A percentile compares a stretch with the other conserved stretches of the same genome.
Evolutionary conservation across 2,888 invertebrate genomes (phyloP).

Genomic region (Hetaerina titia): DNA sequence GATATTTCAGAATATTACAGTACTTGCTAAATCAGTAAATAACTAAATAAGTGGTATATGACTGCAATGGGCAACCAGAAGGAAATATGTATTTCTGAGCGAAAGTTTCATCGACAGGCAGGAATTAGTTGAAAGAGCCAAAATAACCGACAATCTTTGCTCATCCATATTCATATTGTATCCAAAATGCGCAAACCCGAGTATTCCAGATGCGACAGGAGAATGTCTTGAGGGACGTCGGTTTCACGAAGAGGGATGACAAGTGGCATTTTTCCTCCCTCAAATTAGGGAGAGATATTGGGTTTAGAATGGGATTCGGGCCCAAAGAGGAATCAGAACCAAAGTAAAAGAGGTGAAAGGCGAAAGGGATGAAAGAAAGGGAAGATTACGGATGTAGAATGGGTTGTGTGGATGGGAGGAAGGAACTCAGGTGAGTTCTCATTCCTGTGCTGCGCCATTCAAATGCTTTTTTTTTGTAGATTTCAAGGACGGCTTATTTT

Average conservation of each 20-base stretch:
- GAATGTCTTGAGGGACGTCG: not conserved
- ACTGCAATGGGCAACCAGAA: too few species aligned
- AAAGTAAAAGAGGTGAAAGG: not conserved
- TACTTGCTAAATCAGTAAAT: too few species aligned
- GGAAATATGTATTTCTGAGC: too few species aligned
- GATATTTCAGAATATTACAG: too few species aligned
- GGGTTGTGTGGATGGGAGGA: not conserved
- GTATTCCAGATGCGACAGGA: not conserved
- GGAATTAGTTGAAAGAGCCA: too few species aligned
- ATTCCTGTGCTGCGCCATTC: not conserved
- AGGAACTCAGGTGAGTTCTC: not conserved
- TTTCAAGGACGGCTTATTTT: not conserved
- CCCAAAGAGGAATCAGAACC: not conserved
- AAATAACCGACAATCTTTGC: not conserved
- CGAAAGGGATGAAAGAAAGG: not conserved
- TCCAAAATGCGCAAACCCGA: not conserved
- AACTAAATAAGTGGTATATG: too few species aligned
- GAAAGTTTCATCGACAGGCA: too few species aligned
- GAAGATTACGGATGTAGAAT: not conserved
- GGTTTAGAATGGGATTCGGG: not conserved
- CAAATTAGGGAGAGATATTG: not conserved
- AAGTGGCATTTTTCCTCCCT: not conserved
- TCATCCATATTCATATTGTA: not conserved
- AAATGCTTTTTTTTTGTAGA: not conserved
- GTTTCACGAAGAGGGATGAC: not conserved